Evolutionary conservation across 2,888 invertebrate genomes (phyloP).

Genomic region (Watsonalla cultraria): DNA sequence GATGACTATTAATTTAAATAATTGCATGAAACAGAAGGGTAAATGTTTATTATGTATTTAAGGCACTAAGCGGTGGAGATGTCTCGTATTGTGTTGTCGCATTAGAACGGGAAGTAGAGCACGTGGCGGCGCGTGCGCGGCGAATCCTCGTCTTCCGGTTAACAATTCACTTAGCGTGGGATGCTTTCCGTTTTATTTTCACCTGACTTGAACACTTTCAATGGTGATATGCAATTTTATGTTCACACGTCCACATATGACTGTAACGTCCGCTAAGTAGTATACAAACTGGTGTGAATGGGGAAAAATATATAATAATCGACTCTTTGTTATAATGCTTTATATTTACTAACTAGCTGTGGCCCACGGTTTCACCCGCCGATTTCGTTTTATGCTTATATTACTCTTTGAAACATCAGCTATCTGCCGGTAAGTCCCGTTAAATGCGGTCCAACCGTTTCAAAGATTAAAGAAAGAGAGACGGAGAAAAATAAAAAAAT

Average conservation of each 20-base stretch:
- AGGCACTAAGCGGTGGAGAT: conserved; percentile 62
- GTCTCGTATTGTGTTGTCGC: conserved; percentile 76
- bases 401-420: too few species aligned
- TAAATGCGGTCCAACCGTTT: too few species aligned
- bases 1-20: neutral
- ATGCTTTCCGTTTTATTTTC: conserved; percentile 17
- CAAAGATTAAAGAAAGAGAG: too few species aligned
- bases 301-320: too few species aligned
- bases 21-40: conserved; percentile 24
- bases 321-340: too few species aligned
- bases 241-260: neutral
- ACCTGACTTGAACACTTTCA: conserved; percentile 3
- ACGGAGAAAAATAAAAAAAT: too few species aligned
- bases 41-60: conserved; percentile 40
- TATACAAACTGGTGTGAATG: too few species aligned
- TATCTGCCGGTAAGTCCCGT: too few species aligned
- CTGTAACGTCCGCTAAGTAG: too few species aligned
- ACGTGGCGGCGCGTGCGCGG: conserved; percentile 66
- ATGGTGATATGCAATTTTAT: conserved; percentile 9
- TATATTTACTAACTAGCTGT: too few species aligned
- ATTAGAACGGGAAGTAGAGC: conserved; percentile 65
- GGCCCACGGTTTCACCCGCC: too few species aligned
- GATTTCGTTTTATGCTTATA: too few species aligned
- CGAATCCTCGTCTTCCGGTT: conserved; percentile 70
- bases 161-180: conserved; percentile 23